phyloP scores from a whole-genome alignment of 2,113 vertebrate genomes.

The Apistogramma diplotaenia region DNA sequence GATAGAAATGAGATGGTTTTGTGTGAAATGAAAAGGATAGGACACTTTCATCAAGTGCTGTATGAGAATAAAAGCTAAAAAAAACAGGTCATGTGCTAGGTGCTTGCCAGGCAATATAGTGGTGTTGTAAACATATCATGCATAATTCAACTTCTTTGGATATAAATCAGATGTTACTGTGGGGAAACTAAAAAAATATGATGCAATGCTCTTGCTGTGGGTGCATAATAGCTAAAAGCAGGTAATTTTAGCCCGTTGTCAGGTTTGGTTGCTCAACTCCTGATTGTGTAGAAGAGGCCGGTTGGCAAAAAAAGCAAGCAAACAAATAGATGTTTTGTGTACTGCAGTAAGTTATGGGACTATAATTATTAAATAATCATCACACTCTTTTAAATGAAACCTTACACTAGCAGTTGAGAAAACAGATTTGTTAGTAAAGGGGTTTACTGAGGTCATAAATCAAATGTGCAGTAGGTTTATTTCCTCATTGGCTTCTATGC shows the following conservation, averaged over 20 bases:
- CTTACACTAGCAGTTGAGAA: background rate
- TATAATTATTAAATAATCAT: background rate
- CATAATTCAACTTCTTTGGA: background rate
- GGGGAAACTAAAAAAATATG: background rate
- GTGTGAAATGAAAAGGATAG: background rate
- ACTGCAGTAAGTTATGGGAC: background rate
- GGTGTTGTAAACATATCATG: background rate
- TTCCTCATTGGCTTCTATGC: background rate
- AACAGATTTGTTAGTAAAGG: background rate
- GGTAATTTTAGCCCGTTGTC: background rate
- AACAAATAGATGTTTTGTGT: background rate
- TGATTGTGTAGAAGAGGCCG: background rate
- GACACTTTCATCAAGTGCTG: background rate
- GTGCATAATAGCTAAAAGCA: background rate
- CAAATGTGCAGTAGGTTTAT: background rate
- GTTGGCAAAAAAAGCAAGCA: background rate
- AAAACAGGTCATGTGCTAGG: background rate
- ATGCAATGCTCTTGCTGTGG: background rate
- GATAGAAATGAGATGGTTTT: background rate
- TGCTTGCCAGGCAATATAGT: background rate
- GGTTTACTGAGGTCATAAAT: background rate
- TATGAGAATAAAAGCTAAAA: background rate
- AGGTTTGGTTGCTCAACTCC: background rate
- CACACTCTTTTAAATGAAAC: background rate
- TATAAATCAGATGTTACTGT: background rate